Percentiles rank a stretch among this genome's conserved stretches.
Conservation (phyloP, 2,113 vertebrate species). For the Bothrops jararaca region DNA sequence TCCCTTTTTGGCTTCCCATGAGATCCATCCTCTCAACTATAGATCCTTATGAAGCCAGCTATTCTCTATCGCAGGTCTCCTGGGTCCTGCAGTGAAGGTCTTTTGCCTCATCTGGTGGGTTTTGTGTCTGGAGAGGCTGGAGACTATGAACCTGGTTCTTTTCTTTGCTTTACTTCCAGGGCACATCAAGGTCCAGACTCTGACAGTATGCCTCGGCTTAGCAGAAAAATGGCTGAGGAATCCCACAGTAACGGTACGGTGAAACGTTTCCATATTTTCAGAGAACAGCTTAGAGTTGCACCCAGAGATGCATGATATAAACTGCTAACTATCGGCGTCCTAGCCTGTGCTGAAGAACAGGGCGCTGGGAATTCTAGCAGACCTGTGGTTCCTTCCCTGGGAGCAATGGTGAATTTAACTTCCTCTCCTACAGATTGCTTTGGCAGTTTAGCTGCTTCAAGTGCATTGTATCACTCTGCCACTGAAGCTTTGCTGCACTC, state of each 20-base stretch:
- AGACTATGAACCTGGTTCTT: background rate
- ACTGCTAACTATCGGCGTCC: background rate
- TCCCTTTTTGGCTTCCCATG: background rate
- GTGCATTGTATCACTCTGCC: background rate
- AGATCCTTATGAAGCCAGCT: background rate
- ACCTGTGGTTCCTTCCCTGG: background rate
- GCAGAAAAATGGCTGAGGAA: constrained; percentile 82
- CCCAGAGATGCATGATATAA: background rate
- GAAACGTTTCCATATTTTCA: background rate
- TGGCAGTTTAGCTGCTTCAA: background rate
- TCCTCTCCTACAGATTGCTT: background rate
- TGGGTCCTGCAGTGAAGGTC: background rate
- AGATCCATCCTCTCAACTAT: background rate
- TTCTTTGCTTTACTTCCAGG: constrained; percentile 64
- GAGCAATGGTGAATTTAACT: background rate
- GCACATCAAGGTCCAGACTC: constrained; percentile 80
- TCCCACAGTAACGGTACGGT: constrained; percentile 73
- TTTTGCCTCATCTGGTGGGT: background rate
- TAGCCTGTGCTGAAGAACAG: background rate
- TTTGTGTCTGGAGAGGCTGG: background rate
- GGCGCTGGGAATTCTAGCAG: background rate
- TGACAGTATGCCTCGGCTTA: constrained; percentile 87
- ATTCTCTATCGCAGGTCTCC: background rate
- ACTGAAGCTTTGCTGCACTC: background rate
- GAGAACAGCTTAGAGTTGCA: background rate